phyloP scores from a whole-genome alignment of 1,140 invertebrate species.

The Drosophila micromelanica region DNA sequence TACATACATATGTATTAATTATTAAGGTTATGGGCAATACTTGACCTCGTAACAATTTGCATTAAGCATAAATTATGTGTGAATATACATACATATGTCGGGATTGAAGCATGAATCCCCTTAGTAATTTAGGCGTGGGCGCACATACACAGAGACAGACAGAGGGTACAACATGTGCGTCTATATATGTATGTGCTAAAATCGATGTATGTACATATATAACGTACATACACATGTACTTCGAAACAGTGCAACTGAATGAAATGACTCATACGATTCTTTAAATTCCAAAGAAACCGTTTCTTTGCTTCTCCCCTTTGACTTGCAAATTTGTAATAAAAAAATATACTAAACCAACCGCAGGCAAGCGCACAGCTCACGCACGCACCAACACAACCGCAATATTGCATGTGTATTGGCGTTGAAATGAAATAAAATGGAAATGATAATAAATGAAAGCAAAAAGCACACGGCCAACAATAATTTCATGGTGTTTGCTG shows the following conservation, averaged over 20 bases:
- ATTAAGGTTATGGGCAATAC: constrained; percentile 51
- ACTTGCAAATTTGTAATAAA: constrained; percentile 40
- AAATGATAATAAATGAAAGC: constrained; percentile 49
- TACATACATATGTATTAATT: constrained; percentile 5
- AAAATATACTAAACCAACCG: constrained; percentile 9
- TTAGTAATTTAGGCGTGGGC: constrained; percentile 3
- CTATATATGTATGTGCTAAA: background rate
- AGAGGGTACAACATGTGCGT: background rate
- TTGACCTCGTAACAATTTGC: constrained; percentile 41
- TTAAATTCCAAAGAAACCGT: constrained; percentile 55
- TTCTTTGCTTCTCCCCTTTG: constrained; percentile 38
- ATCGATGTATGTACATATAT: background rate
- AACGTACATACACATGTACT: constrained; percentile 1
- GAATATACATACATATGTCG: background rate
- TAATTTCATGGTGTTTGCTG: constrained; percentile 13
- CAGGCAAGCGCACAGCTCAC: constrained; percentile 15
- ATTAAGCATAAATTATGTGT: constrained; percentile 6
- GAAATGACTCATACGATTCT: constrained; percentile 57
- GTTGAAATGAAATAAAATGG: constrained; percentile 33
- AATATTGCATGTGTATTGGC: constrained; percentile 22
- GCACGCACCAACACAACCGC: constrained; percentile 8
- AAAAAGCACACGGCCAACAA: constrained; percentile 43
- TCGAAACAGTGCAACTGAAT: constrained; percentile 24
- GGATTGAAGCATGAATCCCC: background rate
- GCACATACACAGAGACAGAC: background rate